Conservation (phyloP, 2,113 vertebrate genomes). For the Neodontobutis hainanensis region DNA sequence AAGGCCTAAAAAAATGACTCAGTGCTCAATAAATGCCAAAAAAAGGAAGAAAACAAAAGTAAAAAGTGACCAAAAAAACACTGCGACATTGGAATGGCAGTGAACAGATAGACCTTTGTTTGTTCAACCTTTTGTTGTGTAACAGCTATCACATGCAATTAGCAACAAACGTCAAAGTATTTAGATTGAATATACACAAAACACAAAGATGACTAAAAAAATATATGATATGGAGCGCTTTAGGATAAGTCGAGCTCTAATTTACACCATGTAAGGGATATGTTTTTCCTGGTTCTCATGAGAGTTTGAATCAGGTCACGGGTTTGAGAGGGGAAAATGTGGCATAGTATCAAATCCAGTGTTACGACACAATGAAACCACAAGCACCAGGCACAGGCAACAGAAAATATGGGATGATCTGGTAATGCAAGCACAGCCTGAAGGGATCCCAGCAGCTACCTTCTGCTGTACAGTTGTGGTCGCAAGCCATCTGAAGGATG, state of each 20-base stretch:
- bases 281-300: slow-evolving; percentile 6
- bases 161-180: not conserved
- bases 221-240: not conserved
- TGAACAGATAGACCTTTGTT: slow-evolving; percentile 16
- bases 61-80: not conserved
- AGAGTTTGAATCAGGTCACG: slow-evolving; percentile 35
- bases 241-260: slow-evolving; percentile 10
- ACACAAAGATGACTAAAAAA: not conserved
- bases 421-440: slow-evolving; percentile 81
- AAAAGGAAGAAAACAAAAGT: not conserved
- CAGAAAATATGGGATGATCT: slow-evolving; percentile 78
- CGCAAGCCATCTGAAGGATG: slow-evolving; percentile 98
- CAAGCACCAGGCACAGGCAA: slow-evolving; percentile 48
- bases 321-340: slow-evolving; percentile 27
- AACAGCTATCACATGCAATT: slow-evolving; percentile 38
- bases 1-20: not conserved
- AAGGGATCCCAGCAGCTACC: slow-evolving; percentile 97
- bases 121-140: slow-evolving; percentile 2
- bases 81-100: not conserved
- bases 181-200: slow-evolving; percentile 7
- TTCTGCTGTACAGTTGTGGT: slow-evolving; percentile 99
- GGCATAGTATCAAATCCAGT: slow-evolving; percentile 42
- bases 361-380: slow-evolving; percentile 49
- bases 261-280: slow-evolving; percentile 9
- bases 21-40: not conserved